Conservation (phyloP, 2,113 vertebrate genomes). For the Campylomormyrus numenius region DNA sequence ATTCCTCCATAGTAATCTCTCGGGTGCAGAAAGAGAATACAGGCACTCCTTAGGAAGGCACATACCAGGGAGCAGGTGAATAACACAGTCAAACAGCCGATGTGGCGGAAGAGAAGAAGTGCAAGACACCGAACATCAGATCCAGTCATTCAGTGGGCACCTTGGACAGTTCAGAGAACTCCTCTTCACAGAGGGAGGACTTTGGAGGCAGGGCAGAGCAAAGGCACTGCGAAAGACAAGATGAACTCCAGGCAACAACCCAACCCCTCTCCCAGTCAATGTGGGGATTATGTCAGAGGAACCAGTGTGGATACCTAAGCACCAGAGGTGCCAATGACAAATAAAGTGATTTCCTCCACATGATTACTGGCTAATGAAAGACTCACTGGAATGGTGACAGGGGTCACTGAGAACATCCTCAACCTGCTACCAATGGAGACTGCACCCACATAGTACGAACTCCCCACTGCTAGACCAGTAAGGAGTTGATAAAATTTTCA, state of each 20-base stretch:
- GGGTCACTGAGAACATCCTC: background rate
- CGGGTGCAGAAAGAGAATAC: too few relatives aligned
- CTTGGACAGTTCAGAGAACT: background rate
- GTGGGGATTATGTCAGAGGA: background rate
- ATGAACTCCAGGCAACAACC: background rate
- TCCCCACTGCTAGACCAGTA: background rate
- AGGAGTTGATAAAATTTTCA: background rate
- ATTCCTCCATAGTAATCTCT: too few relatives aligned
- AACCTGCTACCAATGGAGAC: background rate
- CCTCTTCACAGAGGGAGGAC: background rate
- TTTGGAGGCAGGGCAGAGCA: background rate
- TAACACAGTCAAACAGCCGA: too few relatives aligned
- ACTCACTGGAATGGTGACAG: background rate
- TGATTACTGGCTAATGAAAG: background rate
- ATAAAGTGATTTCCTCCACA: background rate
- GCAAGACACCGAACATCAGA: too few relatives aligned
- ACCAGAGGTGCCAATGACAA: background rate
- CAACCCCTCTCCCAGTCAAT: background rate
- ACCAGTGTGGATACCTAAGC: background rate
- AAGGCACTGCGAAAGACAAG: background rate
- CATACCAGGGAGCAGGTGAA: too few relatives aligned
- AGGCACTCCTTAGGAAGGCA: too few relatives aligned
- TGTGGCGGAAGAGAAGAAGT: too few relatives aligned
- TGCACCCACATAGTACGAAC: background rate
- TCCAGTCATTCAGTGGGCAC: background rate